Base-by-base conservation (phyloP, 2,888 invertebrate species). In the Drosophila vallismaia region DNA sequence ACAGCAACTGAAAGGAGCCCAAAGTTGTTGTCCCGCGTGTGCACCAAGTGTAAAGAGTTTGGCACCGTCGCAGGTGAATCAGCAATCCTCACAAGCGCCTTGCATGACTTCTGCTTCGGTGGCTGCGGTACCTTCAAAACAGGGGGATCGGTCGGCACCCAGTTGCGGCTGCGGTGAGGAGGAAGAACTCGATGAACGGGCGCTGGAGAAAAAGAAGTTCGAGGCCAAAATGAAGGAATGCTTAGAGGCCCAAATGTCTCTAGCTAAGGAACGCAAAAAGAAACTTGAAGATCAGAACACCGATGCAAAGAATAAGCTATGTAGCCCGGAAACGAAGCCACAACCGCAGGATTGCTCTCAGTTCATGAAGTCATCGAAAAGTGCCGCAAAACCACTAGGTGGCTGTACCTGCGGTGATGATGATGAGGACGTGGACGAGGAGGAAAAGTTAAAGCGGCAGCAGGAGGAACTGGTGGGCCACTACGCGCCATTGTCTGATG, bases 401-500 rank as follows among this genome's bases (percentile, higher is more conserved):
- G 8, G 9, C 19, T 40, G 29, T 9, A 26, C 14, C 4, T 56
- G 49, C 38, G 8, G 56, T 28, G 28, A 14, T 3, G 28, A 14
- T 3, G 38, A n/a, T 19, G n/a, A 8, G 19, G 55, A 31, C 2
- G 45, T 12, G 7, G 45, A 33, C 0, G 29, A 38, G 5, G 59
- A 46, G 1, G 4, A 4, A 19, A 1, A 2, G 5, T 9, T 28
- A 10, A 7, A 2, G 19, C 7, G 9, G 1, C 2, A 24, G 12
- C 19, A 19, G 12, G 45, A 29, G 3, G 0, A 28, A n/a, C 31
- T n/a, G 9, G n/a, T 19, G 0, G 58, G 58, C 4, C 36, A 60
- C 56, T 56, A 56, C 12, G 12, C 38, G 0, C 46, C 59, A 0
- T 46, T 59, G 36, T 1, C n/a, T 12, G 59, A 59, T 19, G 9